Conservation (phyloP, 2,113 vertebrate genomes). For the Syngnathoides biaculeatus region DNA sequence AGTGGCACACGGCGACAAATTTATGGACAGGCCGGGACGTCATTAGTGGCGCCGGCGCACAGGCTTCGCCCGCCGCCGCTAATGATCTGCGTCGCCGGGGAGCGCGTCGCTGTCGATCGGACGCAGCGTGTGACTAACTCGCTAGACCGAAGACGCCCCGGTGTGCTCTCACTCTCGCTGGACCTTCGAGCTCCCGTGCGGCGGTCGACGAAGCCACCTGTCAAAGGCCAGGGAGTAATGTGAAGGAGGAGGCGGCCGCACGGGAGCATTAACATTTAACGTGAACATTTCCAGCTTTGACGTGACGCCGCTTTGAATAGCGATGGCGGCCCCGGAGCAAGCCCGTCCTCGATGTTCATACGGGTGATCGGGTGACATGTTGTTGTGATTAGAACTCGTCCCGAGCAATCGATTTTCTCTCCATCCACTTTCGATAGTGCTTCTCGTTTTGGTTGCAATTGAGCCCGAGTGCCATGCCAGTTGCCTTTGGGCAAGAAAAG, state of each 20-base stretch:
- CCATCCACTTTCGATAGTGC: too few species aligned
- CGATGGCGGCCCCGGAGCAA: not conserved
- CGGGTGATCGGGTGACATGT: too few species aligned
- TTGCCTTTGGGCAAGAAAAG: too few species aligned
- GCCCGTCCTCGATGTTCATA: not conserved
- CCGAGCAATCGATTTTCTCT: too few species aligned
- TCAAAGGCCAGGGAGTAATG: constrained; percentile 39
- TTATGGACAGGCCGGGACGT: constrained; percentile 64
- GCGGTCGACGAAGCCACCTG: constrained; percentile 19
- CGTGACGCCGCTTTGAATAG: not conserved
- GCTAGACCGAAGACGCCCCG: not conserved
- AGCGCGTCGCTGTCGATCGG: constrained; percentile 38
- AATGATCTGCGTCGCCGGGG: constrained; percentile 58
- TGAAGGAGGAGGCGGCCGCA: constrained; percentile 1
- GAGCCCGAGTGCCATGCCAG: too few species aligned
- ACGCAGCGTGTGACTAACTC: constrained; percentile 26
- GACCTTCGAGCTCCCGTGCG: constrained; percentile 11
- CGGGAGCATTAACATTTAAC: constrained; percentile 3
- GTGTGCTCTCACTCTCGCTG: not conserved
- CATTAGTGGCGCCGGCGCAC: constrained; percentile 45
- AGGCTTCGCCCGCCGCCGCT: constrained; percentile 23
- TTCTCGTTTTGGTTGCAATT: too few species aligned
- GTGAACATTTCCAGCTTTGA: not conserved
- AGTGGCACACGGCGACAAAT: constrained; percentile 58
- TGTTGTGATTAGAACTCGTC: too few species aligned